Percentiles rank a stretch among this genome's conserved stretches.
These are phyloP conservation scores for Xenus cinereus DNA, from an alignment of 2,113 vertebrate genomes.

Conservation along the genomic window DNA sequence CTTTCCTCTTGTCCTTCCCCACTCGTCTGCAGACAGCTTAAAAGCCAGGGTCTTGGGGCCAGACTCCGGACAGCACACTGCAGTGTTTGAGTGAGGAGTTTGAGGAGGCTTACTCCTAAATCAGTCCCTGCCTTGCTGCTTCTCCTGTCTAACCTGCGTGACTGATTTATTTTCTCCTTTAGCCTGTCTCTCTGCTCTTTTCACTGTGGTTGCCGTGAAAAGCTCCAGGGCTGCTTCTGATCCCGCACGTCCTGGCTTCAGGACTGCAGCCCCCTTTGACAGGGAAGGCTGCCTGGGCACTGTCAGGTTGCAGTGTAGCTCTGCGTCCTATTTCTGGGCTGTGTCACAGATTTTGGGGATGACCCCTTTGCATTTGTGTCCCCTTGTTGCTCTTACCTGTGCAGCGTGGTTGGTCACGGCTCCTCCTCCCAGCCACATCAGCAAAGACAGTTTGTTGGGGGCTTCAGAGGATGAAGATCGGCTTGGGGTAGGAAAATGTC, in stretches of 20 bases:
- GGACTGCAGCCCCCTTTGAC: background rate
- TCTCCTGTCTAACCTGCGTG: fast-evolving
- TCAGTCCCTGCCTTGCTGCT: background rate
- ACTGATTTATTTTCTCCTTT: background rate
- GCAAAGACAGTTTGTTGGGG: background rate
- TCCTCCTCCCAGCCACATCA: background rate
- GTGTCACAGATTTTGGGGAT: background rate
- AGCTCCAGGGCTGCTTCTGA: background rate
- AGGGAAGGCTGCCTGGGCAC: background rate
- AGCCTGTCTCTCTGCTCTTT: background rate
- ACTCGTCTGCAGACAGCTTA: background rate
- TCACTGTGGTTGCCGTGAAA: background rate
- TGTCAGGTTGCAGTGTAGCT: background rate
- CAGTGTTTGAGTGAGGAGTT: background rate
- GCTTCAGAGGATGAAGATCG: background rate
- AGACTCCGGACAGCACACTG: background rate
- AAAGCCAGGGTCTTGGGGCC: background rate
- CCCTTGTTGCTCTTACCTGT: background rate
- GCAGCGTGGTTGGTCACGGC: background rate
- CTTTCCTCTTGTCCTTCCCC: background rate
- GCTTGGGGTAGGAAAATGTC: background rate
- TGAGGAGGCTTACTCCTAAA: background rate
- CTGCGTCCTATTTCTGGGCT: background rate
- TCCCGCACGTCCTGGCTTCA: fast-evolving
- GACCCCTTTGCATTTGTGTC: background rate